Evolutionary conservation across 2,113 vertebrate species (phyloP).

Genomic region (Zosterops lateralis): DNA sequence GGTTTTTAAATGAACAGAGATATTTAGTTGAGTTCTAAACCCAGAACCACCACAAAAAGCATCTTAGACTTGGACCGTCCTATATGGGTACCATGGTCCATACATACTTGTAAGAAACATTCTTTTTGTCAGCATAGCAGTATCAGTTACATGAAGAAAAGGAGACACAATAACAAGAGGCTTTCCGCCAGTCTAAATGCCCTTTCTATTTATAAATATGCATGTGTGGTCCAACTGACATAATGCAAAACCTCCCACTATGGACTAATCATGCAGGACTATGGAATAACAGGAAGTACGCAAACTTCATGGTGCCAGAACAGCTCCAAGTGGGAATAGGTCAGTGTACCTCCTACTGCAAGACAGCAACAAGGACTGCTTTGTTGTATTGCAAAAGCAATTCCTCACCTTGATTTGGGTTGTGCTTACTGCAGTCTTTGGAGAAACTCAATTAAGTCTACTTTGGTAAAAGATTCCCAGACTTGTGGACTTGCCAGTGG

Average conservation of each 20-base stretch:
- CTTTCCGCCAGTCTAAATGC: not conserved
- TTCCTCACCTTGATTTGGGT: not conserved
- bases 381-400: not conserved
- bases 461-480: not conserved
- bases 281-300: not conserved
- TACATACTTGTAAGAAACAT: not conserved
- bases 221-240: not conserved
- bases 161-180: not conserved
- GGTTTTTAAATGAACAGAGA: not conserved
- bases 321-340: not conserved
- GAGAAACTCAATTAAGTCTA: not conserved
- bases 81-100: not conserved
- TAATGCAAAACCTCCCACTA: accelerated
- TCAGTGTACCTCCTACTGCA: not conserved
- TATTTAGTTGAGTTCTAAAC: not conserved
- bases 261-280: not conserved
- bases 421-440: not conserved
- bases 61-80: not conserved
- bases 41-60: not conserved
- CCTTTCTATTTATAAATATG: not conserved
- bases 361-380: not conserved
- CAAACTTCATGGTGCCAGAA: not conserved
- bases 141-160: not conserved
- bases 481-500: not conserved
- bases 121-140: not conserved